Conservation (phyloP, 2,888 invertebrate genomes). For the Phytoseiulus persimilis region DNA sequence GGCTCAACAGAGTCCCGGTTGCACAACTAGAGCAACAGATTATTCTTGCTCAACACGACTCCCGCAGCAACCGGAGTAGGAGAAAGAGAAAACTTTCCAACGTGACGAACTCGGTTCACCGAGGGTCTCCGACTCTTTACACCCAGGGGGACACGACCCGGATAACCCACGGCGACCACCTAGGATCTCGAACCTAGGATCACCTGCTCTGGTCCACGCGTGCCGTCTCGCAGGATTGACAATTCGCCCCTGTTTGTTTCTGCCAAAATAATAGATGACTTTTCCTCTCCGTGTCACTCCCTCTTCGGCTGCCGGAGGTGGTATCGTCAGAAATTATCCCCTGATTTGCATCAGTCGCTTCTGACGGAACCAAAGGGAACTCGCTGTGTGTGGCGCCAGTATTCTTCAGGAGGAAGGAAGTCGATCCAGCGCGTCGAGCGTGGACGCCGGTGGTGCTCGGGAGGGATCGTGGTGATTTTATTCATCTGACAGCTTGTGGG, state of each 20-base stretch:
- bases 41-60: neutral
- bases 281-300: too few relatives aligned
- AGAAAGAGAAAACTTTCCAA: neutral
- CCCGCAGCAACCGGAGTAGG: neutral
- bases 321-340: neutral
- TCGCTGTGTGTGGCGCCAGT: neutral
- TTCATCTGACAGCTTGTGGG: neutral
- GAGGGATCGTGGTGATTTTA: neutral
- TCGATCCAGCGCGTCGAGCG: neutral
- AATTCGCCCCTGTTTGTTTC: too few relatives aligned
- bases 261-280: too few relatives aligned
- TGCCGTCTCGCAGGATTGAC: too few relatives aligned
- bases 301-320: too few relatives aligned
- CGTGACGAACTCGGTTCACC: neutral
- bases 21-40: constrained; percentile 5
- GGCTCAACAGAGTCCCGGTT: neutral
- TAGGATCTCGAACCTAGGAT: neutral
- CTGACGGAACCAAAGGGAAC: neutral
- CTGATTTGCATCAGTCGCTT: neutral
- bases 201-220: too few relatives aligned
- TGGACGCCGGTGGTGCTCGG: neutral
- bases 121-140: neutral
- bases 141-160: neutral
- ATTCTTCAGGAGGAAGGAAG: neutral
- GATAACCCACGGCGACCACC: neutral